These are phyloP conservation scores for Muraenolepis orangiensis DNA, from an alignment of 2,797 vertebrate species.

Conservation along the genomic window DNA sequence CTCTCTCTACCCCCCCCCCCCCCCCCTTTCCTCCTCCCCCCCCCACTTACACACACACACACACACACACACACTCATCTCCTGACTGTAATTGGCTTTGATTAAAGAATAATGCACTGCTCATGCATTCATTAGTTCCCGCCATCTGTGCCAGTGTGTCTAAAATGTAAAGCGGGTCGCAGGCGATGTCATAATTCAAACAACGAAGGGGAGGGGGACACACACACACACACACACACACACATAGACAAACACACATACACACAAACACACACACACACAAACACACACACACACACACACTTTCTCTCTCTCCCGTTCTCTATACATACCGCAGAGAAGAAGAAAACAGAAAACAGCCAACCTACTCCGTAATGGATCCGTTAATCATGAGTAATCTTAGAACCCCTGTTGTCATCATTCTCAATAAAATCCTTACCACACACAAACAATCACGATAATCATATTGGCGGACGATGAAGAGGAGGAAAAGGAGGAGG, in stretches of 20 bases:
- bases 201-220: not conserved
- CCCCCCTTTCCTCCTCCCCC: not conserved
- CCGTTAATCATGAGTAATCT: not conserved
- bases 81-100: not conserved
- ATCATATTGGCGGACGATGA: not conserved
- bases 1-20: not conserved
- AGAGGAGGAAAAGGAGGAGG: not conserved
- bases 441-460: not conserved
- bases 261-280: not conserved
- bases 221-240: not conserved
- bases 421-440: not conserved
- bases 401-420: not conserved
- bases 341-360: not conserved
- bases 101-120: not conserved
- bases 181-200: not conserved
- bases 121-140: not conserved
- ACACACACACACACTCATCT: too few relatives aligned
- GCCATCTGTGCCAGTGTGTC: not conserved
- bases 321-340: not conserved
- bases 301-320: too few relatives aligned
- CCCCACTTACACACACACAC: not conserved
- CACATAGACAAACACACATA: too few relatives aligned
- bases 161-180: not conserved
- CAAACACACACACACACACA: conserved; percentile 2
- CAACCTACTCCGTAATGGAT: not conserved